Evolutionary conservation across 2,797 vertebrate genomes (phyloP).

Genomic region (Bradypodion ventrale): DNA sequence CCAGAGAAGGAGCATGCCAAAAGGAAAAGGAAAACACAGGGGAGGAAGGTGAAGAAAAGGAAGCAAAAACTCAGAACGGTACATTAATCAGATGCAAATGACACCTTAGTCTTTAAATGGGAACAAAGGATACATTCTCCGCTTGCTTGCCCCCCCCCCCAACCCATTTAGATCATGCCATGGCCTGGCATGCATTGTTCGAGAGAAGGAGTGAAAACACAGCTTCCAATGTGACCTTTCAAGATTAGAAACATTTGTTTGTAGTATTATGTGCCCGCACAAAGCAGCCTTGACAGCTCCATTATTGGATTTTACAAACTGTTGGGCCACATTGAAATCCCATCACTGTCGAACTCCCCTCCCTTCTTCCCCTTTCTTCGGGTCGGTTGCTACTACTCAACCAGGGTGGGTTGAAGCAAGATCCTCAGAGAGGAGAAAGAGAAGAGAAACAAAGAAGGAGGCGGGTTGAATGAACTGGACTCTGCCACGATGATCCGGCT

Average conservation of each 20-base stretch:
- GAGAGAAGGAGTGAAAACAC: background rate
- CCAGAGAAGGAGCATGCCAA: background rate
- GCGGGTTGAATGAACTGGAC: background rate
- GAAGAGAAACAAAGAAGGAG: background rate
- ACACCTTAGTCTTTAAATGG: conserved; percentile 51
- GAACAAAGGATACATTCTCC: conserved; percentile 7
- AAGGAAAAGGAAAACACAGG: too few relatives aligned
- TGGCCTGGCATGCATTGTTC: background rate
- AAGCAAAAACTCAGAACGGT: background rate
- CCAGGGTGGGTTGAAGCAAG: background rate
- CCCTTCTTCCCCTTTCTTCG: background rate
- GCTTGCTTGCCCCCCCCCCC: background rate
- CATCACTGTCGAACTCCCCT: fast-evolving
- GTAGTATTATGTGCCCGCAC: background rate
- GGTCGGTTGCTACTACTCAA: background rate
- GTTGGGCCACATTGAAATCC: conserved; percentile 16
- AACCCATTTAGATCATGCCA: background rate
- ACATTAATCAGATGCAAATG: conserved; percentile 51
- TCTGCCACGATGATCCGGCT: background rate
- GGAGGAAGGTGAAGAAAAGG: background rate
- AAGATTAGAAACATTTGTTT: conserved; percentile 30
- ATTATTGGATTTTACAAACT: conserved; percentile 19
- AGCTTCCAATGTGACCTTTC: background rate
- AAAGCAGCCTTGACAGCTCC: conserved; percentile 39
- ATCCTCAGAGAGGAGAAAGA: background rate